These are phyloP conservation scores for Himalopsyche anomala DNA, from an alignment of 2,888 invertebrate genomes.

Conservation along the genomic window DNA sequence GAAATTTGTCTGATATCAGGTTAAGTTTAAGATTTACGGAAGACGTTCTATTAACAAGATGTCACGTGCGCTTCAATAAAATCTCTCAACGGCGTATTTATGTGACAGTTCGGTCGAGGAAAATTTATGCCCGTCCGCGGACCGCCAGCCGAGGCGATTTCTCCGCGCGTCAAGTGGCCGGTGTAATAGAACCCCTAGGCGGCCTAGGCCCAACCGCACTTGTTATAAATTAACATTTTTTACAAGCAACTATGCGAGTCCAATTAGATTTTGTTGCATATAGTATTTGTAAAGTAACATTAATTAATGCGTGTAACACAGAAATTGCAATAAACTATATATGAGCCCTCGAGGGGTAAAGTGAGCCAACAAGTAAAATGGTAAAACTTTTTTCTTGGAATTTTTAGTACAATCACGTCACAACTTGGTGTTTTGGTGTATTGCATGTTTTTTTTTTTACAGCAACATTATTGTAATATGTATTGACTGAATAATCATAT, in stretches of 20 bases:
- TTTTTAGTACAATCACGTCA: too few relatives aligned
- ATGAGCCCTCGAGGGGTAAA: too few relatives aligned
- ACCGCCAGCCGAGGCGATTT: conserved; percentile 34
- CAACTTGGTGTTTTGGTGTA: too few relatives aligned
- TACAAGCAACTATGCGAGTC: background rate
- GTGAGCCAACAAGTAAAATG: too few relatives aligned
- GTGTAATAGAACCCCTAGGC: conserved; percentile 16
- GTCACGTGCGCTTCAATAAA: conserved; percentile 55
- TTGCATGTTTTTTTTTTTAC: too few relatives aligned
- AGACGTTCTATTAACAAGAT: conserved; percentile 53
- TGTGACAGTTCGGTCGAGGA: conserved; percentile 13
- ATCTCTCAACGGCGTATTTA: conserved; percentile 18
- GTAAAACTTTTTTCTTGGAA: too few relatives aligned
- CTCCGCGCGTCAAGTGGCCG: conserved; percentile 18
- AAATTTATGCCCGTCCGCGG: conserved; percentile 14
- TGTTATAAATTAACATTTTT: conserved; percentile 9
- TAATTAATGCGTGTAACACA: too few relatives aligned
- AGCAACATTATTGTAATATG: too few relatives aligned
- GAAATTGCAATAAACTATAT: too few relatives aligned
- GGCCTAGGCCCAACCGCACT: conserved; percentile 2
- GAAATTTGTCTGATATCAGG: conserved; percentile 48
- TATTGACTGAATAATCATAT: too few relatives aligned
- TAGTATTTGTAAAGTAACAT: background rate
- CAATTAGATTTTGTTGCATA: conserved; percentile 9
- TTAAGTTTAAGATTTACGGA: conserved; percentile 50